A percentile compares a stretch with the other conserved stretches of the same genome.
Evolutionary conservation across 2,797 vertebrate genomes (phyloP).

Genomic region (Neosilurus hyrtlii): DNA sequence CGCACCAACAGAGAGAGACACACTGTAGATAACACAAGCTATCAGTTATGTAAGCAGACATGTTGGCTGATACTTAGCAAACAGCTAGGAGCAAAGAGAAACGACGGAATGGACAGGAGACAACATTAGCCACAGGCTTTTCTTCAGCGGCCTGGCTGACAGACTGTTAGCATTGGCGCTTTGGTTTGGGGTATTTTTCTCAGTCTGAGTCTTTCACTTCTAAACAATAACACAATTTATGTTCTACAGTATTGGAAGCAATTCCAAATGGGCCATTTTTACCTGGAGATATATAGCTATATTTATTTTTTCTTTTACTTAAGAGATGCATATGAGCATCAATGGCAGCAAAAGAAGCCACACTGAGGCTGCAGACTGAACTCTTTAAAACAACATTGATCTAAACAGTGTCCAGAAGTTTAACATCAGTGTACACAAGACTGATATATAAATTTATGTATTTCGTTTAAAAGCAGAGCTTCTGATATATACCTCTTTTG

Average conservation of each 20-base stretch:
- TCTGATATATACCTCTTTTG: too few relatives aligned
- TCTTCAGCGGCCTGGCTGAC: background rate
- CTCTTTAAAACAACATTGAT: background rate
- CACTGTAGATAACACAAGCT: background rate
- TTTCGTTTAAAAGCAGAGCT: too few relatives aligned
- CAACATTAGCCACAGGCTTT: slow-evolving; percentile 44
- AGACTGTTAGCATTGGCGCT: slow-evolving; percentile 9
- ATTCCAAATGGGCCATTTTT: background rate
- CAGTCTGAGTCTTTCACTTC: background rate
- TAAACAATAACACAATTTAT: background rate
- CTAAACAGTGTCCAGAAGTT: background rate
- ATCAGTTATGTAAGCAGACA: slow-evolving; percentile 18
- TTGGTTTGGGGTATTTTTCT: slow-evolving; percentile 13
- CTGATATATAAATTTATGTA: background rate
- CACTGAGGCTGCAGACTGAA: background rate
- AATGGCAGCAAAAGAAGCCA: background rate
- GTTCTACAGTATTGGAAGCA: background rate
- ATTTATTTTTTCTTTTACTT: background rate
- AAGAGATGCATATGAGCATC: background rate
- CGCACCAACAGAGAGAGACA: background rate
- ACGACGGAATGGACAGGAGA: slow-evolving; percentile 13
- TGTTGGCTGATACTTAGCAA: slow-evolving; percentile 38
- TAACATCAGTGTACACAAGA: background rate
- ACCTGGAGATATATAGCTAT: background rate
- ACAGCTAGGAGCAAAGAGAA: slow-evolving; percentile 28